Base-by-base conservation (phyloP, 2,888 invertebrate species). In the Diplolepis rosae region DNA sequence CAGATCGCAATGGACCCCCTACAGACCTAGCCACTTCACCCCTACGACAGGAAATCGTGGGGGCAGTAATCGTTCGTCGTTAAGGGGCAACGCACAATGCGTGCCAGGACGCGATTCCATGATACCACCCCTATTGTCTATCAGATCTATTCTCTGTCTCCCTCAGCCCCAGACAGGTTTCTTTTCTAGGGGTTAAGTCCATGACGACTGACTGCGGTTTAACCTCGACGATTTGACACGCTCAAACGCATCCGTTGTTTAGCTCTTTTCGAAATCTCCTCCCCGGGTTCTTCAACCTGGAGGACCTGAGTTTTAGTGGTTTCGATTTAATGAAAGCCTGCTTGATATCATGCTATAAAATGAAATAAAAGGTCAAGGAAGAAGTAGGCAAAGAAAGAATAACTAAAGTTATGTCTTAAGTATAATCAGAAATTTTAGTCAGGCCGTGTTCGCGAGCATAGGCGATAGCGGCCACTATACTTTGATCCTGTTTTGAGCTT, bases 71-170 rank as follows among this genome's bases (percentile, higher is more conserved):
- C 84, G 84, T 76, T 79, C 81, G 84, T 85, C 85, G 83, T 87
- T 84, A 85, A 77, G 74, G 80, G 82, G 61, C 69, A 73, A 77
- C 83, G 81, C 80, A 86, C 85, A 87, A 86, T 86, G 86, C 85
- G 85, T 86, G 83, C 83, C 83, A 83, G 83, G 82, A 83, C 80
- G 85, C 84, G 85, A 85, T 86, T 86, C 82, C 80, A 82, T 78
- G 85, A 86, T 85, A 84, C 82, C 85, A 80, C 86, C 83, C 83
- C 83, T 82, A 86, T 87, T 87, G 86, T 87, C 86, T 83, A 80
- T 81, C 78, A 77, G 73, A 77, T 74, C 75, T 48, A 45, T 66
- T 72, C 74, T 72, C 72, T 68, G 45, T 28, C 67, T 76, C 70
- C 65, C 74, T 30, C 51, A 45, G 71, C 73, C 71, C 67, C 66